Base-by-base conservation (phyloP, 2,797 vertebrate genomes). In the Buceros bicornis region DNA sequence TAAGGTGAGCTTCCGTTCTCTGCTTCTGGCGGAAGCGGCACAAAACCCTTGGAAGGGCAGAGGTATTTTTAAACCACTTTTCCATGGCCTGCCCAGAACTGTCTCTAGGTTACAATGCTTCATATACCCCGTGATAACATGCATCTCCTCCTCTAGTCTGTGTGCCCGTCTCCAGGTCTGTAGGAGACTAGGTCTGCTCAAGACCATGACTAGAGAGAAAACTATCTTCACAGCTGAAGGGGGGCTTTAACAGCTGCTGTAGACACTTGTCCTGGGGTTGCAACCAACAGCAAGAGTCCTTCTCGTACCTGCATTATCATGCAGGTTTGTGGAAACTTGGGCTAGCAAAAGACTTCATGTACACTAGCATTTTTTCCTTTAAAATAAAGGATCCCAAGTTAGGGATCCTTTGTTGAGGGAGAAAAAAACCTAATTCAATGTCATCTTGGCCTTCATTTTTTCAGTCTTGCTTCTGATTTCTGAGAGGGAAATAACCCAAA, bases 1-100 rank as follows among this genome's bases (percentile, higher is more conserved):
- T 69, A 95, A 96, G 92, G 94, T 93, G 91, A 93, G 72, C 93
- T 97, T 97, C 96, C 91, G 87, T 65, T 95, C 61, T 71, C 69
- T 25, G 61, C 69, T 89, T 87, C 78, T 95, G 71, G 83, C 0
- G 31, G 64, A 83, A 80, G 66, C 2, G 9, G 62, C 43, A 87
- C 35, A 87, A 87, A 90, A 73, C 26, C 2, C 51, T 82, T 45
- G 60, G 87, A 89, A 93, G 60, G 64, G 71, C 64, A 95, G 57
- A 96, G 61, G 71, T 82, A 77, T 90, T 91, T 95, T 95, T 94
- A 95, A 93, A 88, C 14, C 3, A 28, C 4, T 10, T 67, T 57
- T 16, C 26, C 45, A 40, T 76, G 69, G 15, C 22, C 16, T 88
- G 20, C 18, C 22, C 8, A 5, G 26, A 71, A 54, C 33, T 2